Conservation (phyloP, 2,888 invertebrate species). For the Petrolisthes cinctipes region DNA sequence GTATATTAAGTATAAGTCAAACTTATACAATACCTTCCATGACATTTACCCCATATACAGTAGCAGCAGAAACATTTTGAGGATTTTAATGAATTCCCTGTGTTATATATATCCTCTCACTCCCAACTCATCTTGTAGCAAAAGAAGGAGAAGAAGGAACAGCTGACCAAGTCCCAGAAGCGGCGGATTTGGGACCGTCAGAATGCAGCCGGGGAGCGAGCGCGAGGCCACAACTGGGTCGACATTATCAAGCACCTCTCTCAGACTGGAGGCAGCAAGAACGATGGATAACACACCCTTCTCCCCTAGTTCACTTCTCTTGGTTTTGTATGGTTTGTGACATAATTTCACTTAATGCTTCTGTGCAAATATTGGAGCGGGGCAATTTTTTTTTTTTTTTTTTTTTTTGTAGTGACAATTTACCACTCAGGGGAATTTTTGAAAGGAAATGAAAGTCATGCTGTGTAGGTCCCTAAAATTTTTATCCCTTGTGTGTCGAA, state of each 20-base stretch:
- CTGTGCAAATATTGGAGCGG: too few species aligned
- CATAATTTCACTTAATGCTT: too few species aligned
- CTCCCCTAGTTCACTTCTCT: not conserved
- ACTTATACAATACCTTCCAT: too few species aligned
- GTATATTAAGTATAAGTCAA: too few species aligned
- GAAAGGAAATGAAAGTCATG: too few species aligned
- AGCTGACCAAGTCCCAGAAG: slow-evolving; percentile 72
- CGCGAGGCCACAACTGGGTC: slow-evolving; percentile 94
- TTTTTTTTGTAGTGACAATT: too few species aligned
- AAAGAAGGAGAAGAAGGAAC: slow-evolving; percentile 67
- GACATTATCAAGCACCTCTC: slow-evolving; percentile 96
- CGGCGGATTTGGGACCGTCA: slow-evolving; percentile 70
- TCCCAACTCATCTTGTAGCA: not conserved
- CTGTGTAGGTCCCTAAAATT: too few species aligned
- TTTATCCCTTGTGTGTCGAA: too few species aligned
- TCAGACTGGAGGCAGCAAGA: slow-evolving; percentile 75
- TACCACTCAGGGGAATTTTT: too few species aligned
- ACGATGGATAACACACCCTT: slow-evolving; percentile 46
- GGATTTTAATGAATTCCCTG: not conserved
- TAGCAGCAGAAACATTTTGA: too few species aligned
- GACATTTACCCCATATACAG: too few species aligned
- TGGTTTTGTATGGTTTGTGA: not conserved
- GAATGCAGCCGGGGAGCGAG: slow-evolving; percentile 76
- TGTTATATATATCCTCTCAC: not conserved
- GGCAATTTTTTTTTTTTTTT: too few species aligned